These are phyloP conservation scores for Carassius auratus DNA, from an alignment of 2,113 vertebrate species.

Conservation along the genomic window DNA sequence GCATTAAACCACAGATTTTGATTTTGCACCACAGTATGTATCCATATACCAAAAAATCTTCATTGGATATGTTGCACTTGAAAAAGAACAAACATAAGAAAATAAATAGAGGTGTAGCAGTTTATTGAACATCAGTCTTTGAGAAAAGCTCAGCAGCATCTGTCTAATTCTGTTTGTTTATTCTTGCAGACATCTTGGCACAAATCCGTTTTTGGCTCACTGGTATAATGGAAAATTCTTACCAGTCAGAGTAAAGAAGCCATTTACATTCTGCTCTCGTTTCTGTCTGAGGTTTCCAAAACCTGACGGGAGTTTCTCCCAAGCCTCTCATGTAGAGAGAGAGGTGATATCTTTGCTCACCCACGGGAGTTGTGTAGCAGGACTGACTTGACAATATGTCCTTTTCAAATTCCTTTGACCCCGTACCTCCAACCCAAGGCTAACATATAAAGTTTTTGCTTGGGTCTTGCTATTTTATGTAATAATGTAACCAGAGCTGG, in stretches of 20 bases:
- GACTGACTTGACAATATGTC: conserved; percentile 53
- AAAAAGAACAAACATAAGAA: not conserved
- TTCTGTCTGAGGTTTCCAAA: conserved; percentile 43
- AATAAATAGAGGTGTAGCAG: not conserved
- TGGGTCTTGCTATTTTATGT: not conserved
- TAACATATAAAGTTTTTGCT: not conserved
- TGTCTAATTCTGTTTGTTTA: conserved; percentile 17
- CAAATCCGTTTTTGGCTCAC: conserved; percentile 34
- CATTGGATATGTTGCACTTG: not conserved
- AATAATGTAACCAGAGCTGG: not conserved
- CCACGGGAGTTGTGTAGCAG: conserved; percentile 51
- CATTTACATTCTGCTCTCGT: conserved; percentile 46
- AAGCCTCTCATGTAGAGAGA: conserved; percentile 4
- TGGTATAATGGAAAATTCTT: conserved; percentile 45
- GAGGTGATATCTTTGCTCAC: conserved; percentile 39
- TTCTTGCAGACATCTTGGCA: conserved; percentile 12
- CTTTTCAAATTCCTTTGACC: conserved; percentile 42
- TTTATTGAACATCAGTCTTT: not conserved
- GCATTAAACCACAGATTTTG: not conserved
- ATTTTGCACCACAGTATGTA: not conserved
- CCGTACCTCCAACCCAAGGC: not conserved
- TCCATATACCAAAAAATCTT: not conserved
- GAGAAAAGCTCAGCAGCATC: conserved; percentile 4
- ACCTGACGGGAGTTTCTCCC: conserved; percentile 39
- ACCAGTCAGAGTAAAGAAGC: conserved; percentile 5